Evolutionary conservation across 2,797 vertebrate species (phyloP), one percentile per base, ranked within the genome.

Genomic region (Crypturellus tataupa): DNA sequence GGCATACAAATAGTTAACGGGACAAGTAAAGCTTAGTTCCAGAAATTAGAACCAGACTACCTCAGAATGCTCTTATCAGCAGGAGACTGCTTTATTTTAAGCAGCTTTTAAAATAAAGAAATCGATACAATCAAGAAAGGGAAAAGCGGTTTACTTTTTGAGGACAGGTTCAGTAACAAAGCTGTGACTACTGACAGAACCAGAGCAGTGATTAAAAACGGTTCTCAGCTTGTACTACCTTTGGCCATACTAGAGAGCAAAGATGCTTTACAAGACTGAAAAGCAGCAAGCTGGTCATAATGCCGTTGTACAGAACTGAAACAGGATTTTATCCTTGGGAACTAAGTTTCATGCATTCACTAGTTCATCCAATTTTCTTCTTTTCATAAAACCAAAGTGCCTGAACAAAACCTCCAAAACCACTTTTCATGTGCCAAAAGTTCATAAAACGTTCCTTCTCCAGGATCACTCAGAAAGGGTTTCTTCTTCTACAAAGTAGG

Each of bases 31-130:
- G 44, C 42, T 90, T 77, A 59, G 62, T 75, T 78, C 0, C 2
- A 92, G 90, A 92, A 95, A 90, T 70, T 80, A 87, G 78, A 96
- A 47, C 17, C 6, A 4, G 29, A 67, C 64, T 91, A 71, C 71
- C 64, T 95, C 55, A 93, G 81, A 96, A 89, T 63, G 55, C 33
- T 90, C 65, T 80, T 75, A 89, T 92, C 90, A 93, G 90, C 92
- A 85, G 79, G 6, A 96, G 40, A 68, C 46, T 71, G 62, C 25
- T 97, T 93, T 96, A 93, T 95, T 96, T 96, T 89, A 92, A 95
- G 86, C 40, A 93, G 84, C 87, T 91, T 89, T 95, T 90, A 90
- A 92, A 94, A 75, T 68, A 75, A 91, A 90, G 71, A 88, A 95
- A 96, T 96, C 96, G 93, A 95, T 97, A 95, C 42, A 49, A 75